Base-by-base conservation (phyloP, 2,888 invertebrate species). In the Schizotus pectinicornis region DNA sequence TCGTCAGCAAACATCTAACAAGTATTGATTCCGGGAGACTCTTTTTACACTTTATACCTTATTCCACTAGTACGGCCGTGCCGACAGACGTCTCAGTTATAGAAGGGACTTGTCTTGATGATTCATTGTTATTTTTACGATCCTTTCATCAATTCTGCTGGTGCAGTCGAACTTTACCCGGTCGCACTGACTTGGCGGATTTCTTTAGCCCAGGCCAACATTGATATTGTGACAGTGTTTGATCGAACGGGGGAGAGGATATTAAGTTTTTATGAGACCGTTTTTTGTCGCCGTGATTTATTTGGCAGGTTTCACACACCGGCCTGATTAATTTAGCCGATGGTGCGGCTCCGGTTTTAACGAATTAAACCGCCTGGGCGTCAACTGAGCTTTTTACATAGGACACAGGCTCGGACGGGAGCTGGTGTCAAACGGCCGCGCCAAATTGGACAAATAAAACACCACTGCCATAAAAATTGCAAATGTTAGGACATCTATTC, bases 1-100 rank as follows among this genome's bases (percentile, higher is more conserved):
- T 50, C 56, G 57, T 52, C 59, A 59, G 59, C 61, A 59, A 41
- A 50, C 56, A 50, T 50, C 59, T 62, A 62, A 62, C 61, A 60
- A 62, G 57, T 61, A 64, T 64, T 59, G 62, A 64, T 62, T 62
- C 38, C 37, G 47, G 33, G 22, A 22, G 52, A 58, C 55, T 51
- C 56, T 56, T 54, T 57, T 62, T 62, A 46, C 56, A 52, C 59
- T 46, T 51, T 47, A 51, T 53, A 49, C 50, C 38, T 33, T 39
- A 48, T 51, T 37, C 41, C 22, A 9, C 7, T 7, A 8, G 49
- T 36, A 37, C 42, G 41, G 46, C 34, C 46, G 38, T 39, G 55
- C 42, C 47, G 45, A 55, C 49, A 54, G 43, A 54, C 50, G 42
- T 56, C 47, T 53, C 52, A 39, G 38, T 50, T 39, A 33, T 56